A percentile compares a stretch with the other conserved stretches of the same genome.
These are phyloP conservation scores for Cygnus atratus DNA, from an alignment of 2,113 vertebrate genomes.

Conservation along the genomic window DNA sequence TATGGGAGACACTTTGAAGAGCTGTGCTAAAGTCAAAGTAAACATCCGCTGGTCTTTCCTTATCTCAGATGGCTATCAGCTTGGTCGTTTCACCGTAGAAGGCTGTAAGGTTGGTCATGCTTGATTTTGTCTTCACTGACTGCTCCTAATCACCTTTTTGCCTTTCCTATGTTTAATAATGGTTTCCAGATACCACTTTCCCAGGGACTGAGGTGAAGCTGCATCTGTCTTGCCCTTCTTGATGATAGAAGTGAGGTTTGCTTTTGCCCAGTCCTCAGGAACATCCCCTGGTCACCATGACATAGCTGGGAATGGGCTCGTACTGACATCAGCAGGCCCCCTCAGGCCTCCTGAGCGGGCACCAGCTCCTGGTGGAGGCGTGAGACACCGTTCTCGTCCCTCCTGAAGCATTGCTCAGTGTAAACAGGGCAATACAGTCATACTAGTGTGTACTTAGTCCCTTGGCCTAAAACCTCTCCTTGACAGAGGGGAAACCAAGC, in stretches of 20 bases:
- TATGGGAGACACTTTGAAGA: neutral
- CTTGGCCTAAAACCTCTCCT: neutral
- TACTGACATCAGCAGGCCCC: neutral
- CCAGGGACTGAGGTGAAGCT: neutral
- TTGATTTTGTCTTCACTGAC: neutral
- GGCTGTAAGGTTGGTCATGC: neutral
- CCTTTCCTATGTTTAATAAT: neutral
- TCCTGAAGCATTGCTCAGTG: neutral
- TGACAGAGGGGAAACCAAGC: neutral
- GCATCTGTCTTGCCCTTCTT: neutral
- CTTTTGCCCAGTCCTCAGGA: neutral
- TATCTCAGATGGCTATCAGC: too few species aligned
- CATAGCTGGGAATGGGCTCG: neutral
- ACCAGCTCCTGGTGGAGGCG: neutral
- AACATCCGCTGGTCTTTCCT: neutral
- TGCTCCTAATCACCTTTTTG: neutral
- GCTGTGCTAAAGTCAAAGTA: neutral
- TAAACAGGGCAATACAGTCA: neutral
- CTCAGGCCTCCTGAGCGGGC: neutral
- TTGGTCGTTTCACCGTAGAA: too few species aligned
- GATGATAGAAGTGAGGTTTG: neutral
- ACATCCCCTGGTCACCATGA: accelerated
- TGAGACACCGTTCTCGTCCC: neutral
- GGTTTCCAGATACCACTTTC: neutral
- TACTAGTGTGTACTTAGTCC: neutral